These are phyloP conservation scores for Lasioglossum pauxillum DNA, from an alignment of 2,888 invertebrate species.

Conservation along the genomic window DNA sequence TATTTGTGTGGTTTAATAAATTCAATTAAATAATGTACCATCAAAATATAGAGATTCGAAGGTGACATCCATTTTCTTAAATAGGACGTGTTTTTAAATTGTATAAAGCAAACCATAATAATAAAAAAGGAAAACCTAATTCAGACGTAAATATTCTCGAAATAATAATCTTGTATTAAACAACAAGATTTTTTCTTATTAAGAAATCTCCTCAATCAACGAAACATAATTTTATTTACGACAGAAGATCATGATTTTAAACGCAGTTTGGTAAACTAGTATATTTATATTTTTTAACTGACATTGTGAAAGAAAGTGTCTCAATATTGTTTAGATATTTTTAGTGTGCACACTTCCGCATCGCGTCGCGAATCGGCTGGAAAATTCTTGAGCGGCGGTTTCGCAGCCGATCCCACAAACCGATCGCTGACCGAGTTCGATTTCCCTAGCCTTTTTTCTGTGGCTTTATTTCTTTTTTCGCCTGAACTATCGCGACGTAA, in stretches of 20 bases:
- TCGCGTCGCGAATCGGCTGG: conserved; percentile 12
- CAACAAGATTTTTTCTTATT: neutral
- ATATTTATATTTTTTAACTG: neutral
- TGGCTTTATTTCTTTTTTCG: conserved; percentile 33
- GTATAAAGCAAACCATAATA: neutral
- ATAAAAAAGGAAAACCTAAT: neutral
- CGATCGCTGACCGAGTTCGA: conserved; percentile 37
- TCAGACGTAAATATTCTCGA: neutral
- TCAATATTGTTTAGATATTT: neutral
- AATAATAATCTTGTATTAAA: neutral
- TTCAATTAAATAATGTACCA: neutral
- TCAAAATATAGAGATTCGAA: neutral
- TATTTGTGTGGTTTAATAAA: neutral
- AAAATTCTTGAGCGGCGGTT: conserved; percentile 41
- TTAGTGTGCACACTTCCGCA: neutral
- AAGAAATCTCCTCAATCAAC: neutral
- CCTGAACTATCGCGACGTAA: conserved; percentile 19
- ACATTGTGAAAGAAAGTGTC: neutral
- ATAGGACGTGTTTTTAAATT: neutral
- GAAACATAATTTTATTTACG: neutral
- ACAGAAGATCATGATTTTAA: neutral
- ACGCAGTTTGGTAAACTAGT: neutral
- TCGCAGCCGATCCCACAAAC: conserved; percentile 22
- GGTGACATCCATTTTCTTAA: neutral
- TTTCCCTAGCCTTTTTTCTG: conserved; percentile 38